phyloP scores from a whole-genome alignment of 1,140 invertebrate species.

The Cyrtorhinus lividipennis region DNA sequence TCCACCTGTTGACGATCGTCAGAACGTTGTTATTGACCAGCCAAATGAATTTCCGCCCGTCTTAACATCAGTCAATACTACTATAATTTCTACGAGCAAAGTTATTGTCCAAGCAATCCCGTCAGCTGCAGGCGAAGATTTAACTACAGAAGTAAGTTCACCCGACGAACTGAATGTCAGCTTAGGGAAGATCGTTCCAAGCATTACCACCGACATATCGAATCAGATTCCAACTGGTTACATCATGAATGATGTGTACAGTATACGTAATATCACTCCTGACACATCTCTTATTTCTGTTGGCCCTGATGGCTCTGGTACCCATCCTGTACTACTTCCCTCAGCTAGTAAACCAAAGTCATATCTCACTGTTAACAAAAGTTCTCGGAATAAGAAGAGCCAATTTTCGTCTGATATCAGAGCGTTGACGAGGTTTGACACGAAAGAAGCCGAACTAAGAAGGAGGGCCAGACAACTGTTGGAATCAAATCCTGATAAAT shows the following conservation, averaged over 20 bases:
- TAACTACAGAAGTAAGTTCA: not conserved
- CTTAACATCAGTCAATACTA: not conserved
- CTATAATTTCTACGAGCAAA: not conserved
- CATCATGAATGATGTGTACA: not conserved
- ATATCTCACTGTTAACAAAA: too few species aligned
- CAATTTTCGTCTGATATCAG: too few species aligned
- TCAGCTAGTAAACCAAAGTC: too few species aligned
- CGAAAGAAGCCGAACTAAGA: too few species aligned
- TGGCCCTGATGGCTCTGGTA: too few species aligned
- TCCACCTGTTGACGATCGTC: not conserved
- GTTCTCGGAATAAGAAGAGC: too few species aligned
- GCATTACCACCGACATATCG: not conserved
- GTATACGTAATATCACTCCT: not conserved
- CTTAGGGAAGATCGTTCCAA: not conserved
- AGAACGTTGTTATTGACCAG: not conserved
- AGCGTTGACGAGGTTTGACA: too few species aligned
- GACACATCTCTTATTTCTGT: too few species aligned
- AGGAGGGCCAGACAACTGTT: too few species aligned
- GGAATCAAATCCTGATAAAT: too few species aligned
- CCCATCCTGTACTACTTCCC: too few species aligned
- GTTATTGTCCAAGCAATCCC: not conserved
- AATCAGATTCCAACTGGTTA: not conserved
- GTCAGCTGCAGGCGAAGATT: not conserved
- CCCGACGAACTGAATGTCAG: not conserved
- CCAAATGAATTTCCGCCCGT: not conserved